A percentile compares a stretch with the other conserved stretches of the same genome.
Evolutionary conservation across 2,888 invertebrate genomes (phyloP).

Genomic region (Drosophila subquinaria): DNA sequence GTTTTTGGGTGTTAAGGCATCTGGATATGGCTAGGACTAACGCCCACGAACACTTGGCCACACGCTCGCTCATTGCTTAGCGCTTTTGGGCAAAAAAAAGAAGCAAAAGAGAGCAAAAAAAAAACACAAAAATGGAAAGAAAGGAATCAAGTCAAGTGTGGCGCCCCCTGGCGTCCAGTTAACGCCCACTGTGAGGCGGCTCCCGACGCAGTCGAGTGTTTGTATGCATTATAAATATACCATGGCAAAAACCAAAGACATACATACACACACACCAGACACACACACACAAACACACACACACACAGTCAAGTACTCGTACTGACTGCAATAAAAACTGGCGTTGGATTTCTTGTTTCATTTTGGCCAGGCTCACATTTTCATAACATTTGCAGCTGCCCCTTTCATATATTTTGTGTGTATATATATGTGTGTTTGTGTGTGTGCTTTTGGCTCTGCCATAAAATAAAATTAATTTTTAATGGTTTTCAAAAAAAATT

Average conservation of each 20-base stretch:
- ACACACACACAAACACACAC: too few relatives aligned
- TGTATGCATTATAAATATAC: constrained; percentile 79
- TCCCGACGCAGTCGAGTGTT: constrained; percentile 67
- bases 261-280: constrained; percentile 1
- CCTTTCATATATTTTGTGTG: constrained; percentile 19
- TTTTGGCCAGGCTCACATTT: constrained; percentile 47
- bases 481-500: constrained; percentile 80
- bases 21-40: constrained; percentile 44
- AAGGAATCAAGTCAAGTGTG: constrained; percentile 76
- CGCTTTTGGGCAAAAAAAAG: constrained; percentile 53
- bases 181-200: constrained; percentile 62
- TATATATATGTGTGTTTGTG: constrained; percentile 22
- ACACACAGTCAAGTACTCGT: constrained; percentile 1
- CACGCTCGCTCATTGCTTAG: constrained; percentile 48
- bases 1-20: constrained; percentile 42
- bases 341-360: constrained; percentile 52
- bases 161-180: constrained; percentile 67
- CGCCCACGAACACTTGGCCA: constrained; percentile 62
- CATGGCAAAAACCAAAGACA: constrained; percentile 56
- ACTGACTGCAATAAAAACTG: constrained; percentile 59
- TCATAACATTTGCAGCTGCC: constrained; percentile 60
- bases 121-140: constrained; percentile 49
- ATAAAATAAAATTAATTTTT: constrained; percentile 81
- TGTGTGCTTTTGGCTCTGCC: constrained; percentile 42
- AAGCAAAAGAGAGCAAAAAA: constrained; percentile 23